phyloP scores from a whole-genome alignment of 2,888 invertebrate genomes.

The Philereme transversata region DNA sequence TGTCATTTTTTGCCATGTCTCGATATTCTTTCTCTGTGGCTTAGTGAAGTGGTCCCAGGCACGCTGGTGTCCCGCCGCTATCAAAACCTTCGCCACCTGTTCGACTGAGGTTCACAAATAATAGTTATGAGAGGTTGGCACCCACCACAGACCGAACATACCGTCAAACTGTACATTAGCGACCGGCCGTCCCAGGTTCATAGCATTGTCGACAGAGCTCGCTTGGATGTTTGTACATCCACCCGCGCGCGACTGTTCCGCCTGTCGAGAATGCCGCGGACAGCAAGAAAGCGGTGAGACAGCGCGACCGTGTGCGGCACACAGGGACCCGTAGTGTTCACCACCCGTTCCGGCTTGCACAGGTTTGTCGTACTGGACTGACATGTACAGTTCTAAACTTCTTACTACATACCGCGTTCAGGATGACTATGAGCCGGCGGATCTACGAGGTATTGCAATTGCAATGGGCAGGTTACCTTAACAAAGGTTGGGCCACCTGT shows the following conservation, averaged over 20 bases:
- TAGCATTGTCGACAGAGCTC: constrained; percentile 41
- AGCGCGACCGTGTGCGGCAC: constrained; percentile 28
- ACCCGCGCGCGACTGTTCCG: constrained; percentile 44
- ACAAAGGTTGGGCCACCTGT: neutral
- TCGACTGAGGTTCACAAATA: constrained; percentile 91
- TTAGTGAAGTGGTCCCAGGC: constrained; percentile 99
- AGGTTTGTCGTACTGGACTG: constrained; percentile 13
- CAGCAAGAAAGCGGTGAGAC: constrained; percentile 25
- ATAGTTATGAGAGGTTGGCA: constrained; percentile 66
- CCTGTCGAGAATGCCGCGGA: constrained; percentile 24
- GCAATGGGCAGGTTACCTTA: constrained; percentile 1
- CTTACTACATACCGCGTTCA: no score
- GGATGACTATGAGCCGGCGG: no score
- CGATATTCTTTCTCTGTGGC: constrained; percentile 99
- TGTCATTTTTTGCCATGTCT: constrained; percentile 98
- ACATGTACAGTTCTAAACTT: neutral
- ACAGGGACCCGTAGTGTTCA: constrained; percentile 36
- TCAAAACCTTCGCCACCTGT: constrained; percentile 99
- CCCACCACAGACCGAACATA: constrained; percentile 65
- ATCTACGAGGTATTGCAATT: no score
- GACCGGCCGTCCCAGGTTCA: constrained; percentile 58
- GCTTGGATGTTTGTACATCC: constrained; percentile 45
- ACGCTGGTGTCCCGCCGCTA: constrained; percentile 97
- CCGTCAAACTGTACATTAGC: constrained; percentile 61
- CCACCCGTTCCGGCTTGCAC: constrained; percentile 29